A percentile compares a stretch with the other conserved stretches of the same genome.
These are phyloP conservation scores for Lindbergichthys nudifrons DNA, from an alignment of 2,797 vertebrate species.

Conservation along the genomic window DNA sequence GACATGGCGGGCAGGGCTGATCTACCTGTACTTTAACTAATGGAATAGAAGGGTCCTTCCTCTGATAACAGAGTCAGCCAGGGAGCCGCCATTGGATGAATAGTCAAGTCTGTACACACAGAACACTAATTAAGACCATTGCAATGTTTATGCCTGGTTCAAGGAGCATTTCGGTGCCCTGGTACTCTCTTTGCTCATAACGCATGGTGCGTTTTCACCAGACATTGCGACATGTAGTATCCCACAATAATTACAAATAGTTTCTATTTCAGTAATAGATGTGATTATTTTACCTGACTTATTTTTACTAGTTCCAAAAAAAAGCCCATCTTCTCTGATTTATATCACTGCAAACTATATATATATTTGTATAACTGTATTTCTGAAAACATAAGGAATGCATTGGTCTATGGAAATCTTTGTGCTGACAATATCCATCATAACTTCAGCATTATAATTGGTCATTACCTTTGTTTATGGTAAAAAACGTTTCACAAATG, in stretches of 20 bases:
- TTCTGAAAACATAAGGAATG: neutral
- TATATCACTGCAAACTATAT: neutral
- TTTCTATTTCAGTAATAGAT: neutral
- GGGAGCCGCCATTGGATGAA: slow-evolving; percentile 29
- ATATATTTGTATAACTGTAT: neutral
- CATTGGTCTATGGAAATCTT: neutral
- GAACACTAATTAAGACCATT: slow-evolving; percentile 38
- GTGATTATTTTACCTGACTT: neutral
- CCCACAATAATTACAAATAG: neutral
- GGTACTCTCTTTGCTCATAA: slow-evolving; percentile 5
- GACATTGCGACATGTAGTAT: neutral
- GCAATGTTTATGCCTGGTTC: slow-evolving; percentile 36
- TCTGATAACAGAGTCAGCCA: slow-evolving; percentile 30
- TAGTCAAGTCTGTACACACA: slow-evolving; percentile 45
- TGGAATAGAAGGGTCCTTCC: slow-evolving; percentile 64
- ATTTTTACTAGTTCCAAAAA: neutral
- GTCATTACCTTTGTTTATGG: neutral
- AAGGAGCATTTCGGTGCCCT: slow-evolving; percentile 14
- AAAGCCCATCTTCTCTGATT: neutral
- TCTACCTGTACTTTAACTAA: slow-evolving; percentile 71
- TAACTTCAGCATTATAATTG: neutral
- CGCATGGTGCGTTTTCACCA: slow-evolving; percentile 15
- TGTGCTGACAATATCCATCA: neutral
- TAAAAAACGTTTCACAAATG: neutral
- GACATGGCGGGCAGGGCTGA: slow-evolving; percentile 41